Conservation (phyloP, 2,113 vertebrate species). For the Butorides virescens region DNA sequence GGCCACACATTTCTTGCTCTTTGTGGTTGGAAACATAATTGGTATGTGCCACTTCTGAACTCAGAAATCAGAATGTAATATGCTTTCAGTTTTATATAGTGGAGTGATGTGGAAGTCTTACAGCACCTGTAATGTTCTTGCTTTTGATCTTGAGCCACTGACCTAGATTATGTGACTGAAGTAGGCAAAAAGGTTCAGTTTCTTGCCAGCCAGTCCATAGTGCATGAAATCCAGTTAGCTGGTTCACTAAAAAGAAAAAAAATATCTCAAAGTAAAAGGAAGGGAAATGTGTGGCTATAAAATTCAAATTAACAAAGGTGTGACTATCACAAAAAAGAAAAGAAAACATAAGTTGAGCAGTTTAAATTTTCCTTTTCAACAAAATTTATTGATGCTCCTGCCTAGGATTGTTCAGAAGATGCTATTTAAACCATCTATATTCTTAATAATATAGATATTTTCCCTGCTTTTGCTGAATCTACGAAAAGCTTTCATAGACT, state of each 20-base stretch:
- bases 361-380: not conserved
- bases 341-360: fast-evolving
- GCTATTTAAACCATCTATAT: not conserved
- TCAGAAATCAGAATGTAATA: not conserved
- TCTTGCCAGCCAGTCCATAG: not conserved
- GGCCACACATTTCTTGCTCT: not conserved
- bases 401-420: not conserved
- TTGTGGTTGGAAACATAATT: not conserved
- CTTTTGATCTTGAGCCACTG: not conserved
- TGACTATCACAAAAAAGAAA: not conserved
- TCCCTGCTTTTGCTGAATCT: not conserved
- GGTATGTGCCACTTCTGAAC: fast-evolving
- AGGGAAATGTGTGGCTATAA: not conserved
- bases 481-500: not conserved
- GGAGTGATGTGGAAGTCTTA: not conserved
- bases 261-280: not conserved
- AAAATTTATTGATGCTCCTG: not conserved
- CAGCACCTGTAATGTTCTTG: not conserved
- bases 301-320: not conserved
- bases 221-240: not conserved
- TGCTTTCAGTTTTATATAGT: not conserved
- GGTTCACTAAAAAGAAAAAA: not conserved
- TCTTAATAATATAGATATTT: not conserved
- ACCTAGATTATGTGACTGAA: not conserved
- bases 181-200: not conserved